Base-by-base conservation (phyloP, 1,140 invertebrate genomes). In the Centruroides vittatus region DNA sequence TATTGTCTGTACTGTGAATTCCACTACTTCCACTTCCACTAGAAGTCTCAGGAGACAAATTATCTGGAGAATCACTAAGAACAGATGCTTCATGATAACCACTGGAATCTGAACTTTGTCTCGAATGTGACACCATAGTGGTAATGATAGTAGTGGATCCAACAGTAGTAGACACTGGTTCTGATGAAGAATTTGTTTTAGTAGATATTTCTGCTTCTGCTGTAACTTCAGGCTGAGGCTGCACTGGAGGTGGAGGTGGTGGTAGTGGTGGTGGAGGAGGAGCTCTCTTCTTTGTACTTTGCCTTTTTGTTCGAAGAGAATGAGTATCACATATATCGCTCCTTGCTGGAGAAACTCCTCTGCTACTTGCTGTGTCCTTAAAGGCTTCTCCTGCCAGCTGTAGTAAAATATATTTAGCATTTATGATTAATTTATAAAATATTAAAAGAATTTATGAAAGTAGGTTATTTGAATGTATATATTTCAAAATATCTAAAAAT, bases 61-160 rank as follows among this genome's bases (percentile, higher is more conserved):
- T 65, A 49, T 67, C 68, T 35, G 74, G 70, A 59, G 67, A 79
- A 66, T 84, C 81, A 65, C 83, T 84, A 55, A 85, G 74, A 8
- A 85, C 76, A 4, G 84, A 85, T 8, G 84, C 79, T 68, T 86
- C 84, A 70, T 86, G 84, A 69, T 86, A 86, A 2, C 84, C 85
- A 58, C 82, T 85, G 64, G 84, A 86, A 70, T 86, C 84, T 65
- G 83, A 85, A 71, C 83, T 85, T 67, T 85, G 85, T 58, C 84
- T 76, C 6, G 83, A 86, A 75, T 86, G 84, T 69, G 78, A 80
- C 50, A 81, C 80, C 9, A 62, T 57, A 46, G 51, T 62, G 23
- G 55, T 58, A 23, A 55, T 61, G 35, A 58, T 59, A 47, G 54
- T 49, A 10, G 50, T 61, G 7, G 57, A 63, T 35, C 64, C 60